These are phyloP conservation scores for Lepetodrilus schrolli DNA, from an alignment of 2,888 invertebrate genomes.

Conservation along the genomic window DNA sequence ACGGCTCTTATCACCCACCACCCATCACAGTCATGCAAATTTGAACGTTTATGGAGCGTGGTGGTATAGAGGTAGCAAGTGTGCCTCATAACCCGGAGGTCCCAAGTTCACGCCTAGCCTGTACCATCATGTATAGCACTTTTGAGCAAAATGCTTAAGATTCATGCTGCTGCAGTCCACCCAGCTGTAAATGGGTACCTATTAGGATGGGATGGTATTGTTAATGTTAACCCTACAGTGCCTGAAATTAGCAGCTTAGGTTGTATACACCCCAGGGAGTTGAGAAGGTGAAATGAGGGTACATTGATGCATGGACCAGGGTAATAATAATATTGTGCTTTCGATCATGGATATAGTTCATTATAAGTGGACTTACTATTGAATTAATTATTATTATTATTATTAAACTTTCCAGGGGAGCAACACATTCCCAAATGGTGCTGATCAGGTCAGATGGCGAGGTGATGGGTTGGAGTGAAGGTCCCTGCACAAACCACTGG, in stretches of 20 bases:
- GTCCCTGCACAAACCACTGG: constrained; percentile 65
- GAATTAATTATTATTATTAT: neutral
- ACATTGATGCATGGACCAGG: no score
- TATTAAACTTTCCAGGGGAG: constrained; percentile 81
- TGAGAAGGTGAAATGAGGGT: no score
- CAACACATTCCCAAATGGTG: constrained; percentile 87
- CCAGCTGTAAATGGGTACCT: no score
- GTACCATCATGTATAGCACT: no score
- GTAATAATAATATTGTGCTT: neutral
- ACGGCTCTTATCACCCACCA: no score
- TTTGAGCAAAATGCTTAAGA: no score
- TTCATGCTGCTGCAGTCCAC: neutral
- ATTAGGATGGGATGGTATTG: neutral
- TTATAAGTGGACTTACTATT: neutral
- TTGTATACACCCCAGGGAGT: no score
- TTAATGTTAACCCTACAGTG: neutral
- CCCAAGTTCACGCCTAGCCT: no score
- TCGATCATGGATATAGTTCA: neutral
- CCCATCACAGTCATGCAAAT: no score
- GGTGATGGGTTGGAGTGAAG: constrained; percentile 80
- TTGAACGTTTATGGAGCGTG: no score
- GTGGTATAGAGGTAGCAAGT: no score
- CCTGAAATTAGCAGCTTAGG: neutral
- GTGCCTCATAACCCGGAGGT: no score
- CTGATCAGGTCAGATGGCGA: constrained; percentile 84